A percentile compares a stretch with the other conserved stretches of the same genome.
Conservation (phyloP, 2,113 vertebrate species). For the Paratilapia polleni region DNA sequence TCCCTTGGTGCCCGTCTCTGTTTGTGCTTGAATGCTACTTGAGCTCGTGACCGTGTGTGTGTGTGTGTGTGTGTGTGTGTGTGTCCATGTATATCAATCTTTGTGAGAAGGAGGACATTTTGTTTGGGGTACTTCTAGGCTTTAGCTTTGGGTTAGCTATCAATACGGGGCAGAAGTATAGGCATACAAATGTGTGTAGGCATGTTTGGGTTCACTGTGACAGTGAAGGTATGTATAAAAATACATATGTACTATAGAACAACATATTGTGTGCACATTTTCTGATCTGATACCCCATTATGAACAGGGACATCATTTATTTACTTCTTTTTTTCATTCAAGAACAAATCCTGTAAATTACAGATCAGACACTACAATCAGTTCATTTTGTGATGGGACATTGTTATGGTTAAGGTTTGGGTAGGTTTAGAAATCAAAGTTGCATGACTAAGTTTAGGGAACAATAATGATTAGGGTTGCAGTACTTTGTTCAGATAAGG, state of each 20-base stretch:
- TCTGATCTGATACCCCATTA: too few species aligned
- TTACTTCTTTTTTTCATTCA: not conserved
- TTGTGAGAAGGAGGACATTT: slow-evolving; percentile 11
- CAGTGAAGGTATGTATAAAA: not conserved
- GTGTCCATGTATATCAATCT: not conserved
- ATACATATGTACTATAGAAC: not conserved
- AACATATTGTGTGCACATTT: too few species aligned
- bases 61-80: slow-evolving; percentile 35
- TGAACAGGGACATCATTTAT: too few species aligned
- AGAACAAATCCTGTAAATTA: not conserved
- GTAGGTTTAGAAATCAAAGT: not conserved
- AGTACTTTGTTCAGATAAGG: not conserved
- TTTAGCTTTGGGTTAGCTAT: not conserved
- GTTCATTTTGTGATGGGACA: not conserved
- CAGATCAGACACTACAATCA: not conserved
- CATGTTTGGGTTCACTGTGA: not conserved
- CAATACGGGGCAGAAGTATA: not conserved
- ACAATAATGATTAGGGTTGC: not conserved
- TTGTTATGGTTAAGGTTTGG: not conserved
- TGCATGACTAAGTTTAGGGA: not conserved
- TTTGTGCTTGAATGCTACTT: slow-evolving; percentile 51
- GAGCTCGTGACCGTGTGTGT: slow-evolving; percentile 54
- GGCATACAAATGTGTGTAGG: not conserved
- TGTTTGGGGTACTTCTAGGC: not conserved
- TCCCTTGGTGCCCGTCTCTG: slow-evolving; percentile 57